Evolutionary conservation across 1,140 invertebrate species (phyloP), one percentile per base, ranked within the genome.

Genomic region (Homarus americanus): DNA sequence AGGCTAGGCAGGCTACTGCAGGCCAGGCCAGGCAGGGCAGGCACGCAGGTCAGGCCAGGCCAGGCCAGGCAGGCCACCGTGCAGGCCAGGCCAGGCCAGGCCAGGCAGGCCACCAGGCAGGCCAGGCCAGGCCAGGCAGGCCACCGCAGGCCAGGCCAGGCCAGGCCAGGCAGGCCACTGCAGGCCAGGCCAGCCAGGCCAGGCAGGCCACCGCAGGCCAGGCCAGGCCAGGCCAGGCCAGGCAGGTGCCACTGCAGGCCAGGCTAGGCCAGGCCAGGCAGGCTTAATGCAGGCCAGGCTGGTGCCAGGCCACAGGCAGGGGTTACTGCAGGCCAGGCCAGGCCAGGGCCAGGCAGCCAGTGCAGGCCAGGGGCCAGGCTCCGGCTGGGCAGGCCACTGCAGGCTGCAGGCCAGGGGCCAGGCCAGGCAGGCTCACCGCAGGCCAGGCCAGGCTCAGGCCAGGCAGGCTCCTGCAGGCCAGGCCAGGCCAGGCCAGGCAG

Each of bases 401-500:
- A n/a, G n/a, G n/a, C n/a, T n/a, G n/a, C n/a, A n/a, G n/a, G n/a
- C n/a, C n/a, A n/a, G n/a, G n/a, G 89, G 92, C 91, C 69, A 92
- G 91, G 24, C 86, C 24, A 41, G 84, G 85, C 85, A 78, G 93
- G 92, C n/a, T n/a, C n/a, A 86, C 92, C 53, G 24, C 92, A 92
- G 92, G 92, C 92, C 92, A 92, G 92, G 92, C 92, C 85, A 93
- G 83, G 82, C 91, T 38, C 53, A 92, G 92, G 92, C 72, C 84
- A 92, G 92, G 92, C 92, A 75, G 78, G 79, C 75, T 66, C 83
- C 38, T n/a, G n/a, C n/a, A n/a, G n/a, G n/a, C n/a, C n/a, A n/a
- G n/a, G n/a, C n/a, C n/a, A n/a, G n/a, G n/a, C n/a, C n/a, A n/a
- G n/a, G n/a, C n/a, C n/a, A n/a, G n/a, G n/a, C n/a, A n/a, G n/a